phyloP scores from a whole-genome alignment of 2,113 vertebrate genomes.

The Silurus glanis region DNA sequence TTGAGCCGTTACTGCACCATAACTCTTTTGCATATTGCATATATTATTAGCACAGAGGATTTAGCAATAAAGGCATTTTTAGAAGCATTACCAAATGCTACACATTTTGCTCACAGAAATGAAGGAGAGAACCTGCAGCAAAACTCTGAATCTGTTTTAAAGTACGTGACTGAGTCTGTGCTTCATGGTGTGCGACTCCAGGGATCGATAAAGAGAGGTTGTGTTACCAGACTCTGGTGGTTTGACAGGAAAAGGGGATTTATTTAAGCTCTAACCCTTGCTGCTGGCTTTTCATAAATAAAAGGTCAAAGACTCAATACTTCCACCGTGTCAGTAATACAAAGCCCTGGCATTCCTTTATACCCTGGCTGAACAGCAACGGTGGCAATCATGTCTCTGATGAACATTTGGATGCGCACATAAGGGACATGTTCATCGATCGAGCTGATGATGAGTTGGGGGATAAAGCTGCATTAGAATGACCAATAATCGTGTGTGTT shows the following conservation, averaged over 20 bases:
- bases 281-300: slow-evolving; percentile 21
- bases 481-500: slow-evolving; percentile 64
- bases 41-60: too few species aligned
- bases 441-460: slow-evolving; percentile 53
- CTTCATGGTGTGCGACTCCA: neutral
- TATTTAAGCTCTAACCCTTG: slow-evolving; percentile 42
- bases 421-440: slow-evolving; percentile 48
- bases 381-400: slow-evolving; percentile 61
- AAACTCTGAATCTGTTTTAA: neutral
- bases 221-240: neutral
- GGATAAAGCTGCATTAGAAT: slow-evolving; percentile 52
- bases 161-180: slow-evolving; percentile 4
- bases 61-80: neutral
- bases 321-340: slow-evolving; percentile 16
- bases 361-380: slow-evolving; percentile 15
- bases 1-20: neutral
- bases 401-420: slow-evolving; percentile 49
- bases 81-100: neutral
- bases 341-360: slow-evolving; percentile 8
- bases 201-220: slow-evolving; percentile 32
- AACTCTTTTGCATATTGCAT: neutral
- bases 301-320: slow-evolving; percentile 50
- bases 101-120: neutral
- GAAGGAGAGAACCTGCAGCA: neutral
- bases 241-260: slow-evolving; percentile 38